These are phyloP conservation scores for Drosophila repleta DNA, from an alignment of 1,140 invertebrate genomes.

Conservation along the genomic window DNA sequence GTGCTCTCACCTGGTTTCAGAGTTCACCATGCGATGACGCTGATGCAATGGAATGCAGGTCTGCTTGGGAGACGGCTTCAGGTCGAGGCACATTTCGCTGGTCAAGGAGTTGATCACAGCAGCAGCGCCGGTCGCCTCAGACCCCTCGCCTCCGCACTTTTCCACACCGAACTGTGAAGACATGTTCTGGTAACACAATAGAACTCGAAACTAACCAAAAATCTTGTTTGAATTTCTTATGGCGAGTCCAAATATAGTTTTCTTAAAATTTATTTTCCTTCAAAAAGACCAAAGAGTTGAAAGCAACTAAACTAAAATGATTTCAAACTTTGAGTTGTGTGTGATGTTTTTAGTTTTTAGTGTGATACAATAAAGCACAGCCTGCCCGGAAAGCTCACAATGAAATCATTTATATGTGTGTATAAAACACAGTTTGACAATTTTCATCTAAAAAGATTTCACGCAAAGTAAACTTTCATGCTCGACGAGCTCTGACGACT, in stretches of 20 bases:
- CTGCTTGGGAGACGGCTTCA: slow-evolving; percentile 66
- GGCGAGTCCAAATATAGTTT: slow-evolving; percentile 21
- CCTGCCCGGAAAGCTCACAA: slow-evolving; percentile 3
- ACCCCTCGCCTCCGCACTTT: slow-evolving; percentile 25
- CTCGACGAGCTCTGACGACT: background rate
- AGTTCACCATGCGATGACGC: slow-evolving; percentile 45
- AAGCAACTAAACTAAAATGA: slow-evolving; percentile 39
- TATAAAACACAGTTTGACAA: no score
- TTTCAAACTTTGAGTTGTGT: slow-evolving; percentile 5
- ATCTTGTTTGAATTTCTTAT: slow-evolving; percentile 6
- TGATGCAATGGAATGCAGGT: slow-evolving; percentile 70
- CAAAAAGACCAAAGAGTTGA: slow-evolving; percentile 25
- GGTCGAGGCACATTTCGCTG: slow-evolving; percentile 59
- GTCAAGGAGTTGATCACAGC: slow-evolving; percentile 25
- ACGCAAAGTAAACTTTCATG: no score
- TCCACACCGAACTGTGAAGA: slow-evolving; percentile 32
- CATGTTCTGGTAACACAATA: slow-evolving; percentile 31
- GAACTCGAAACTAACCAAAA: slow-evolving; percentile 14
- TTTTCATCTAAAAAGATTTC: no score
- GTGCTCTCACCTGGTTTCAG: slow-evolving; percentile 55
- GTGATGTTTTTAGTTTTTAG: background rate
- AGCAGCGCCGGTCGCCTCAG: slow-evolving; percentile 17
- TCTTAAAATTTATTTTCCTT: slow-evolving; percentile 31
- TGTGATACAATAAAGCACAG: background rate
- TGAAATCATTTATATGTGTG: background rate